Base-by-base conservation (phyloP, 2,888 invertebrate species). In the Colostygia pectinataria region DNA sequence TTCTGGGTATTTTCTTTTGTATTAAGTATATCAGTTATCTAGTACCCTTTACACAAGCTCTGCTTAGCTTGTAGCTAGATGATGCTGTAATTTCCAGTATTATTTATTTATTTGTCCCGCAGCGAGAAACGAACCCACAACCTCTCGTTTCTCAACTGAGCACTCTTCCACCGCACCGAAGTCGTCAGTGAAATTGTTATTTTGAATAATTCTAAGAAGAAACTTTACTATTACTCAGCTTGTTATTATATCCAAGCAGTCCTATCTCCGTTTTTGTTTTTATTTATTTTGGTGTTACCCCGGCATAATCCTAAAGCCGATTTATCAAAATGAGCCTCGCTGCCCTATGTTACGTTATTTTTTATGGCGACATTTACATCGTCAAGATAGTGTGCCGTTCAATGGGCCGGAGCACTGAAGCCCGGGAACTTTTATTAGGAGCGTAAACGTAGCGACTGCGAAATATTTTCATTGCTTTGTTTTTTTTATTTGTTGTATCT, bases 391-490 rank as follows among this genome's bases (percentile, higher is more conserved):
- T 49, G 59, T 55, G 47, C 33, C 53, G 65, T 61, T 61, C 74
- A 74, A 74, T 75, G 65, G 62, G 55, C 53, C 66, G 71, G 25
- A 14, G 36, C 13, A 27, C 32, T 10, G 9, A 33, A 4, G 31
- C 39, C 57, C 45, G 66, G 72, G 63, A 69, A 44, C 63, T 79
- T 77, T 73, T 74, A 71, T 75, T 70, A 58, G 61, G 59, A 65
- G 37, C 54, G 59, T 69, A 68, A 71, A 70, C 62, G 63, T 64
- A 58, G 53, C 58, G 59, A 45, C 44, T 39, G 46, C 51, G 45
- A 37, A 60, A 65, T 59, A 59, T 61, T 58, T 62, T 58, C 58
- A 51, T 59, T 50, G 47, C 27, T 46, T 29, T 40, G n/a, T 34
- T 31, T 31, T 27, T 39, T 29, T 23, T 39, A 14, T 32, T 31